A percentile compares a stretch with the other conserved stretches of the same genome.
Conservation (phyloP, 2,888 invertebrate genomes). For the Blastobasis lacticolella region DNA sequence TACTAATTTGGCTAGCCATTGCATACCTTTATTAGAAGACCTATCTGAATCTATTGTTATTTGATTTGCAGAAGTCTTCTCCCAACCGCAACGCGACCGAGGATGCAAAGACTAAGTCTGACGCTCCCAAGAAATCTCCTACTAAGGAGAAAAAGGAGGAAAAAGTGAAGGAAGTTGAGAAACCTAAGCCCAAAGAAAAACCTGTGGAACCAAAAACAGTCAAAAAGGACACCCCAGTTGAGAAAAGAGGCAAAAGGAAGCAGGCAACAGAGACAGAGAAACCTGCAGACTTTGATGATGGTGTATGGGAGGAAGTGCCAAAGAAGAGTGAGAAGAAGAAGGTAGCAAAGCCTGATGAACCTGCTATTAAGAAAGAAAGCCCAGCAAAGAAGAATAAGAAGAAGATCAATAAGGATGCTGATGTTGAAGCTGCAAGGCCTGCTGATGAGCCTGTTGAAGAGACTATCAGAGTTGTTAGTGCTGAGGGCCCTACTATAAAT, state of each 20-base stretch:
- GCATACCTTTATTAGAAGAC: too few relatives aligned
- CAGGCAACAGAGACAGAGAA: slow-evolving; percentile 73
- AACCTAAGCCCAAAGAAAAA: slow-evolving; percentile 61
- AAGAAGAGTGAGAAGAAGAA: slow-evolving; percentile 83
- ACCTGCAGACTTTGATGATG: slow-evolving; percentile 82
- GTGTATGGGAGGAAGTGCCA: slow-evolving; percentile 82
- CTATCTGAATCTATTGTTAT: not conserved
- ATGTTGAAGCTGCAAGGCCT: slow-evolving; percentile 43
- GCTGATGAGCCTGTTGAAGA: slow-evolving; percentile 46
- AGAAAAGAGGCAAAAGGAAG: slow-evolving; percentile 77
- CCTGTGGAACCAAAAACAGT: slow-evolving; percentile 42
- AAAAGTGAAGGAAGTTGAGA: slow-evolving; percentile 66
- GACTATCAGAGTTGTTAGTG: slow-evolving; percentile 58
- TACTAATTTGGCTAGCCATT: too few relatives aligned
- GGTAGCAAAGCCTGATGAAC: slow-evolving; percentile 67
- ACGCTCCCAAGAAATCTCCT: slow-evolving; percentile 73
- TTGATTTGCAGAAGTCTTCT: slow-evolving; percentile 70
- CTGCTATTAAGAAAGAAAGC: slow-evolving; percentile 58
- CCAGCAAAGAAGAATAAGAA: slow-evolving; percentile 65
- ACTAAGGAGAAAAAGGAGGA: slow-evolving; percentile 74
- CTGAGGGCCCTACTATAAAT: slow-evolving; percentile 53
- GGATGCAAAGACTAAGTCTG: slow-evolving; percentile 75
- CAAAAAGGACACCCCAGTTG: slow-evolving; percentile 60
- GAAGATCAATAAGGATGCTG: slow-evolving; percentile 59
- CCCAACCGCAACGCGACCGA: slow-evolving; percentile 75